phyloP scores from a whole-genome alignment of 2,113 vertebrate species.

The Recurvirostra avosetta region DNA sequence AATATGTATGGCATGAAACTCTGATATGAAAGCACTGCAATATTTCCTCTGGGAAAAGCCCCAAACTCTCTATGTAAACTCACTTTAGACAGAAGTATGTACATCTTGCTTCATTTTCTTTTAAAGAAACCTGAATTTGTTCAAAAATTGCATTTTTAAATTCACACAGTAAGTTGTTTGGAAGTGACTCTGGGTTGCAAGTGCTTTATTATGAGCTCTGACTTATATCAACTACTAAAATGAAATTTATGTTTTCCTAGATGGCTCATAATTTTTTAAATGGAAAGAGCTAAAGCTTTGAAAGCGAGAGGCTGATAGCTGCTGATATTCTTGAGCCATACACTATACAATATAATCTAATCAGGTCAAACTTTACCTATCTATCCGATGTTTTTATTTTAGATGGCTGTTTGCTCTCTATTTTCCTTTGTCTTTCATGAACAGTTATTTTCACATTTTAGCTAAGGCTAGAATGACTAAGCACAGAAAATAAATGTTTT shows the following conservation, averaged over 20 bases:
- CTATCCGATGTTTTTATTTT: background rate
- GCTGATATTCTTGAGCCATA: background rate
- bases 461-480: background rate
- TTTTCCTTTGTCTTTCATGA: background rate
- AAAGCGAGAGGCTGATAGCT: background rate
- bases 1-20: background rate
- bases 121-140: conserved; percentile 70
- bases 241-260: background rate
- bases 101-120: conserved; percentile 74
- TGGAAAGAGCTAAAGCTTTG: background rate
- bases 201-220: background rate
- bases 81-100: conserved; percentile 77
- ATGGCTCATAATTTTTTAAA: background rate
- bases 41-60: background rate
- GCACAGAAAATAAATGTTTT: background rate
- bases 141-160: background rate
- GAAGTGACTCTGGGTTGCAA: background rate
- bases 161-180: background rate
- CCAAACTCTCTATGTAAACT: conserved; percentile 73
- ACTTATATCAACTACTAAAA: background rate
- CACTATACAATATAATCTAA: background rate
- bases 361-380: background rate
- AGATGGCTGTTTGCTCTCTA: background rate
- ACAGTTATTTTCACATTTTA: background rate
- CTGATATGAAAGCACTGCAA: background rate